Conservation (phyloP, 2,797 vertebrate species). For the Chaunax sp. region DNA sequence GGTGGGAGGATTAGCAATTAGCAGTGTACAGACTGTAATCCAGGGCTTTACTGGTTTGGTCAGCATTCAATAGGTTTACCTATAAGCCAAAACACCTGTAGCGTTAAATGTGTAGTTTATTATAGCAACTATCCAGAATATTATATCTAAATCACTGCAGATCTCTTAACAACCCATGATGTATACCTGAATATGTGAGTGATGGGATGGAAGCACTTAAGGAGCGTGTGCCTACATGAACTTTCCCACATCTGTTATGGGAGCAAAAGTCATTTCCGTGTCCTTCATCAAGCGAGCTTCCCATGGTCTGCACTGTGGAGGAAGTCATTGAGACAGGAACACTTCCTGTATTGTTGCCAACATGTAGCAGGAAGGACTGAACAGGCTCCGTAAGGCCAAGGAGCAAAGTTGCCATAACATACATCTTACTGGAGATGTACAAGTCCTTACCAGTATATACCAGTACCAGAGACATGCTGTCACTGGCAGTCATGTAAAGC, state of each 20-base stretch:
- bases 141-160: not conserved
- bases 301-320: constrained; percentile 69
- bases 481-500: constrained; percentile 8
- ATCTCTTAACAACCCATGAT: not conserved
- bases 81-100: constrained; percentile 8
- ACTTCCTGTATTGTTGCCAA: constrained; percentile 83
- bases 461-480: constrained; percentile 16
- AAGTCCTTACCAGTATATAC: not conserved
- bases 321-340: constrained; percentile 85
- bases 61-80: constrained; percentile 32
- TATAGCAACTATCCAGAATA: too few relatives aligned
- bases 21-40: constrained; percentile 45
- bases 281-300: constrained; percentile 68
- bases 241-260: constrained; percentile 68
- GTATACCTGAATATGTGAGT: constrained; percentile 12
- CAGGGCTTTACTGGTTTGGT: constrained; percentile 40
- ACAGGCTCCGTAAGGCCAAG: constrained; percentile 11
- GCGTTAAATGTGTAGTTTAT: too few relatives aligned
- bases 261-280: constrained; percentile 66
- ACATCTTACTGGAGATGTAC: constrained; percentile 4
- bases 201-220: constrained; percentile 59
- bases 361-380: constrained; percentile 28
- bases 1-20: too few relatives aligned
- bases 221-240: constrained; percentile 36
- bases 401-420: not conserved